These are phyloP conservation scores for Rhaphigaster nebulosa DNA, from an alignment of 2,888 invertebrate species.

Conservation along the genomic window DNA sequence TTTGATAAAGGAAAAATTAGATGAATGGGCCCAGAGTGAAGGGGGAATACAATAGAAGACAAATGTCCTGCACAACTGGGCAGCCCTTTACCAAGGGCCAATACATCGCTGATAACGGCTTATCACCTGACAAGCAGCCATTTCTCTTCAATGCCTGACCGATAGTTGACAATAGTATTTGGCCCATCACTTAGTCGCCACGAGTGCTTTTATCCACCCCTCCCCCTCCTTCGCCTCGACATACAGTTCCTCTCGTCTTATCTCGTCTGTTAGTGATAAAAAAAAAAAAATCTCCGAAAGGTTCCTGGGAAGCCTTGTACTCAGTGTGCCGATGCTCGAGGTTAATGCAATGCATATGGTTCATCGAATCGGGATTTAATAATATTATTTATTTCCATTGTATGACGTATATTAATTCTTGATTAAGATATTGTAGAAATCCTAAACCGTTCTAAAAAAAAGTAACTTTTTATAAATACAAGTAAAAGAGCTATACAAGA, in stretches of 20 bases:
- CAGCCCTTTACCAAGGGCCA: not conserved
- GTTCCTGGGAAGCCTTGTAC: not conserved
- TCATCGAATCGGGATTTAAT: too few species aligned
- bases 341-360: too few species aligned
- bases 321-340: not conserved
- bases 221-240: not conserved
- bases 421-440: too few species aligned
- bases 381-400: too few species aligned
- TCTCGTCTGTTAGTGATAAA: not conserved
- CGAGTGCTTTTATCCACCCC: slow-evolving; percentile 8
- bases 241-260: not conserved
- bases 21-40: slow-evolving; percentile 2
- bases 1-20: slow-evolving; percentile 44
- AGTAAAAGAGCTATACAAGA: too few species aligned
- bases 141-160: slow-evolving; percentile 9
- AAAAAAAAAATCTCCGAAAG: not conserved
- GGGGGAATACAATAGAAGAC: slow-evolving; percentile 25
- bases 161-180: slow-evolving; percentile 49
- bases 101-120: slow-evolving; percentile 43
- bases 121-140: slow-evolving; percentile 11
- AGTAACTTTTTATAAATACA: too few species aligned
- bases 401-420: too few species aligned
- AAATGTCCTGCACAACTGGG: slow-evolving; percentile 10
- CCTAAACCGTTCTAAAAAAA: too few species aligned
- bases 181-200: slow-evolving; percentile 41